phyloP scores from a whole-genome alignment of 2,888 invertebrate genomes.

The Tiphia femorata region DNA sequence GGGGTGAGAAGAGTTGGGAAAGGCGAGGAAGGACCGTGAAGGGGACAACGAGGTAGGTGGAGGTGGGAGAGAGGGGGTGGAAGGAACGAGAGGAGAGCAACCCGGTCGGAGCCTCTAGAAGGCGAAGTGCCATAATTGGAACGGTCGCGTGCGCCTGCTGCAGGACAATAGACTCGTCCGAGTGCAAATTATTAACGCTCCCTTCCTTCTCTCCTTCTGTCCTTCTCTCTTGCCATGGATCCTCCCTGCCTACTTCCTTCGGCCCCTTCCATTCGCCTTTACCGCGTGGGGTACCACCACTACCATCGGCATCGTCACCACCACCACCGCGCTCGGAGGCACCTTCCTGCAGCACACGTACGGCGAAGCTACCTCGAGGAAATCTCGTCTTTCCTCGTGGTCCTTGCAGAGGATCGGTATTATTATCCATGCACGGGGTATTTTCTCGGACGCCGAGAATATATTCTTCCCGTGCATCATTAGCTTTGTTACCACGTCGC shows the following conservation, averaged over 20 bases:
- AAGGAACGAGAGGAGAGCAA: conserved; percentile 27
- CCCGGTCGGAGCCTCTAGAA: conserved; percentile 42
- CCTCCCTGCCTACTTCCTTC: conserved; percentile 3
- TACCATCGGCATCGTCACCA: no score
- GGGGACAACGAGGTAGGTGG: conserved; percentile 16
- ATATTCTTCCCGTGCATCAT: no score
- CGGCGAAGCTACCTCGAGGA: conserved; percentile 25
- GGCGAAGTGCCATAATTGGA: conserved; percentile 64
- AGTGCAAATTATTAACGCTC: conserved; percentile 66
- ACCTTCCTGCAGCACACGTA: no score
- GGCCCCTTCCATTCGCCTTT: conserved; percentile 2
- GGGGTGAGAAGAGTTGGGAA: conserved; percentile 20
- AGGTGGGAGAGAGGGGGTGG: conserved; percentile 17
- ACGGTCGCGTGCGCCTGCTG: conserved; percentile 62
- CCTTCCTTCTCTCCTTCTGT: conserved; percentile 36
- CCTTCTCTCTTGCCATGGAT: conserved; percentile 1
- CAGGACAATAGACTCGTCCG: conserved; percentile 65
- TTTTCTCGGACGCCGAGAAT: no score
- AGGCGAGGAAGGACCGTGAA: conserved; percentile 26
- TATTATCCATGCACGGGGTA: no score
- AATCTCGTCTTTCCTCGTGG: conserved; percentile 30
- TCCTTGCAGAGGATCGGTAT: no score
- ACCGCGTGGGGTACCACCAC: conserved; percentile 11
- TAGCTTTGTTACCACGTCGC: no score
- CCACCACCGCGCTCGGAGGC: no score